Percentiles rank a stretch among this genome's conserved stretches.
Conservation (phyloP, 2,113 vertebrate genomes). For the Condylura cristata region DNA sequence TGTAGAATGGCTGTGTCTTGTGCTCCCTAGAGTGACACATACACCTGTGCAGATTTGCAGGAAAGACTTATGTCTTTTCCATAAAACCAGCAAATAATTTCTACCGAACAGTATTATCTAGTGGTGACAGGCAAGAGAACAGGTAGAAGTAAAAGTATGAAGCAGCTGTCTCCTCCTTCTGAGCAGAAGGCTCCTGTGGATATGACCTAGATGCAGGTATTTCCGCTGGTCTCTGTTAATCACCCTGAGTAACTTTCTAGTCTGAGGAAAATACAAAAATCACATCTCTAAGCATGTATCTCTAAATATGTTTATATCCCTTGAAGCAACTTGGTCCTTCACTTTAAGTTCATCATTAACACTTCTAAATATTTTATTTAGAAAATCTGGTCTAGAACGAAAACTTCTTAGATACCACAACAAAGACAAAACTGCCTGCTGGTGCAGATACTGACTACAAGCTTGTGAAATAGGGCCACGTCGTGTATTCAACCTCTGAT, state of each 20-base stretch:
- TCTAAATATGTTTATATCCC: too few relatives aligned
- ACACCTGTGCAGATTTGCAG: neutral
- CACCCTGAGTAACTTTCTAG: neutral
- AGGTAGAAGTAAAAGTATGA: neutral
- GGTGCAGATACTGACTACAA: accelerated
- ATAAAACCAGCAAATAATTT: neutral
- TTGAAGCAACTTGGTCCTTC: neutral
- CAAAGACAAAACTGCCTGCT: neutral
- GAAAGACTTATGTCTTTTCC: neutral
- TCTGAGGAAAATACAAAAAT: neutral
- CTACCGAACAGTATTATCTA: neutral
- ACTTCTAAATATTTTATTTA: neutral
- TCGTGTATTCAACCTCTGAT: too few relatives aligned
- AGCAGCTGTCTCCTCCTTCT: too few relatives aligned
- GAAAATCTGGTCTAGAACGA: neutral
- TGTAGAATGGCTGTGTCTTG: neutral
- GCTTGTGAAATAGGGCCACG: neutral
- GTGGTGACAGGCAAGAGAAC: neutral
- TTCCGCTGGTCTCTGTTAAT: neutral
- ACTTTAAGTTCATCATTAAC: neutral
- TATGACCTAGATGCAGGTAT: accelerated
- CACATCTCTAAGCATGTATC: neutral
- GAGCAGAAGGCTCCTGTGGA: accelerated
- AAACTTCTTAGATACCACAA: neutral
- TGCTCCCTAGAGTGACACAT: neutral